Percentiles rank a stretch among this genome's conserved stretches.
phyloP scores from a whole-genome alignment of 2,113 vertebrate species.

The Taxidea taxus region DNA sequence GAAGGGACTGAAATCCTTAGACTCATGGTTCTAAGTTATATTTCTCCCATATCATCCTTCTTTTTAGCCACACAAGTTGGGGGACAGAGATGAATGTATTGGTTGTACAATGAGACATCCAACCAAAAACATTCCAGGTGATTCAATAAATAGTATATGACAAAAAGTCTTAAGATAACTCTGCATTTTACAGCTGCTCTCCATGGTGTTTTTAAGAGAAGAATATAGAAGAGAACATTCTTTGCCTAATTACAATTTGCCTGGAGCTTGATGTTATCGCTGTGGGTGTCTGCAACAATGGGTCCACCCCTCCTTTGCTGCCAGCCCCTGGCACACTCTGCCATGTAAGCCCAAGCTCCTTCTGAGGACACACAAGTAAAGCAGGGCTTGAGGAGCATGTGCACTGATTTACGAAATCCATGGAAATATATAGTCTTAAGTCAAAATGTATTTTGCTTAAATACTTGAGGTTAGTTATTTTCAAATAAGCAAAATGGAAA shows the following conservation, averaged over 20 bases:
- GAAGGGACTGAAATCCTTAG: neutral
- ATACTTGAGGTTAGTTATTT: slow-evolving; percentile 13
- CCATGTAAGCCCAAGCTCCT: neutral
- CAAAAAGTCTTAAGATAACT: neutral
- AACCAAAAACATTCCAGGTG: neutral
- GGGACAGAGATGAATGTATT: neutral
- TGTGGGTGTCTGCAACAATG: neutral
- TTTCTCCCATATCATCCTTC: neutral
- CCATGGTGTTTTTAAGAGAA: neutral
- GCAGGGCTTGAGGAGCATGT: neutral
- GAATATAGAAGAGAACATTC: neutral
- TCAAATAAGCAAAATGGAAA: neutral
- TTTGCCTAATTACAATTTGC: neutral
- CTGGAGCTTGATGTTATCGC: neutral
- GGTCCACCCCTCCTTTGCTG: neutral
- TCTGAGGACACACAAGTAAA: neutral
- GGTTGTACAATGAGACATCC: neutral
- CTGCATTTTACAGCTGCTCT: neutral
- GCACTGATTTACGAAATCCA: neutral
- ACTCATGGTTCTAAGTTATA: neutral
- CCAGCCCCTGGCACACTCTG: too few species aligned
- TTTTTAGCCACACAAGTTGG: neutral
- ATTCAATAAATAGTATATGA: neutral
- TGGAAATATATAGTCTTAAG: neutral
- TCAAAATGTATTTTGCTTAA: slow-evolving; percentile 1